Evolutionary conservation across 2,797 vertebrate genomes (phyloP).

Genomic region (Philypnodon macrostomus): DNA sequence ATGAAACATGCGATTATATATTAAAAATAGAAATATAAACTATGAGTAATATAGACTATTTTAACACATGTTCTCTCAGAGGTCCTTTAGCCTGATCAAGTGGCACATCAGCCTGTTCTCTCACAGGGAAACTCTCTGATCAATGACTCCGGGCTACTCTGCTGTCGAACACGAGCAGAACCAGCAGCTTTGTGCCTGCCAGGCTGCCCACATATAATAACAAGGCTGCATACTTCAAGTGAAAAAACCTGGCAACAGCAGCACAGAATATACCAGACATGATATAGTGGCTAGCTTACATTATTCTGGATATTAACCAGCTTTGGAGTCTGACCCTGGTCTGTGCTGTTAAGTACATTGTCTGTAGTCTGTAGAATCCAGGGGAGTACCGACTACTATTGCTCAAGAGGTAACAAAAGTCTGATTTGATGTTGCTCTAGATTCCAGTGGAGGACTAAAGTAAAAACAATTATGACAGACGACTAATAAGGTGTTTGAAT

Average conservation of each 20-base stretch:
- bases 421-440: too few relatives aligned
- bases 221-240: constrained; percentile 49
- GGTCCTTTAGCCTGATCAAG: too few relatives aligned
- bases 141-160: constrained; percentile 52
- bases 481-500: constrained; percentile 3
- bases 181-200: constrained; percentile 34
- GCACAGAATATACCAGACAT: constrained; percentile 19
- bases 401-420: too few relatives aligned
- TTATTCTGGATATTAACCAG: constrained; percentile 11
- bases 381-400: too few relatives aligned
- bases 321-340: too few relatives aligned
- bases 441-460: too few relatives aligned
- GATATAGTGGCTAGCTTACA: constrained; percentile 6
- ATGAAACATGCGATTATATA: too few relatives aligned
- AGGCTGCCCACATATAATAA: constrained; percentile 54
- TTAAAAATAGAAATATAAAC: too few relatives aligned
- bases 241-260: constrained; percentile 47
- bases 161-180: constrained; percentile 40
- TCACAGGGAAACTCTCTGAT: constrained; percentile 36
- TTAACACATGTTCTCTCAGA: constrained; percentile 2
- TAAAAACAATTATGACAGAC: too few relatives aligned
- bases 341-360: too few relatives aligned
- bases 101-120: constrained; percentile 33
- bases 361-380: too few relatives aligned
- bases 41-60: too few relatives aligned